Conservation (phyloP, 2,113 vertebrate genomes). For the Sarotherodon lohbergeri region DNA sequence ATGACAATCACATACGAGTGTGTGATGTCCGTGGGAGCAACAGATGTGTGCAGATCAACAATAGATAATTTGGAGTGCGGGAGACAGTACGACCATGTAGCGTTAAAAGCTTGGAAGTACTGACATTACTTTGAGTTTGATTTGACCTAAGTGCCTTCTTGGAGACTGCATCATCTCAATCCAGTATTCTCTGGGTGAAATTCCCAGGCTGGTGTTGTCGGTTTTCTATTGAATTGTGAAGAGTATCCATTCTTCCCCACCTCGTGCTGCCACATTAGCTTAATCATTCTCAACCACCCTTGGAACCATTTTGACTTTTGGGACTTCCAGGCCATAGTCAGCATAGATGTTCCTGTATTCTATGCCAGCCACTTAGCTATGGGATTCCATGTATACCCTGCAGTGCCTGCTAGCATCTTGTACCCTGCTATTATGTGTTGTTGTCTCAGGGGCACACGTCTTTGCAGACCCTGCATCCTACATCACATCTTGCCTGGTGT, state of each 20-base stretch:
- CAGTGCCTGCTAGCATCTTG: not conserved
- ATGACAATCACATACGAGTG: not conserved
- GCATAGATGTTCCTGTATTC: not conserved
- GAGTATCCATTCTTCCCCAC: not conserved
- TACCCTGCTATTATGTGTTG: not conserved
- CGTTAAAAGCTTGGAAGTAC: not conserved
- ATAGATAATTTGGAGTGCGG: not conserved
- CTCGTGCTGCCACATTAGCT: not conserved
- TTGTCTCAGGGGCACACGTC: not conserved
- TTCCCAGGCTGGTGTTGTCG: not conserved
- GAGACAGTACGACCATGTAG: not conserved
- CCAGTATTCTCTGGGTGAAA: not conserved
- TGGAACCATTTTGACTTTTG: not conserved
- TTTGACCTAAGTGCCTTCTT: not conserved
- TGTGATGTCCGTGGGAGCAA: not conserved
- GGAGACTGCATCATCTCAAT: not conserved
- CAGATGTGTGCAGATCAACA: not conserved
- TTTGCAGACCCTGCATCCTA: not conserved
- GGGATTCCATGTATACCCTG: not conserved
- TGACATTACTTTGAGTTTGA: not conserved
- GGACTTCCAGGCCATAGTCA: not conserved
- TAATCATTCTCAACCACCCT: not conserved
- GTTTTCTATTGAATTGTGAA: not conserved
- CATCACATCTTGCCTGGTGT: not conserved
- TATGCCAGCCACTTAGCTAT: not conserved